phyloP scores from a whole-genome alignment of 2,113 vertebrate species.

The Hydropotes inermis region DNA sequence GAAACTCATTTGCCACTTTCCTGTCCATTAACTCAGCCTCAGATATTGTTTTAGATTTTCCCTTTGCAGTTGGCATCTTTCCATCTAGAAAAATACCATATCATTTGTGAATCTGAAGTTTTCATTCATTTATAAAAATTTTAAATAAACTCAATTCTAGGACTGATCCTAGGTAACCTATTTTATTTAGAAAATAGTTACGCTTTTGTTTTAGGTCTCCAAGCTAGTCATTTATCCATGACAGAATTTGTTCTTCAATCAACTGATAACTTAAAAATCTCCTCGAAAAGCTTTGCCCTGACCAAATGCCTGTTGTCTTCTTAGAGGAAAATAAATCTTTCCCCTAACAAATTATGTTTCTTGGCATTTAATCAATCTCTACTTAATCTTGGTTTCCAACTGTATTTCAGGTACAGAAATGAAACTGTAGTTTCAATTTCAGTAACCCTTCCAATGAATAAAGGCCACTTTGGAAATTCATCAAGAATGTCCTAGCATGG shows the following conservation, averaged over 20 bases:
- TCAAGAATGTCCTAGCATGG: neutral
- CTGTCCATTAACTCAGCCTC: neutral
- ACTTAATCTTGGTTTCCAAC: neutral
- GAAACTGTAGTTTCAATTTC: neutral
- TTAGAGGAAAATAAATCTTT: conserved; percentile 18
- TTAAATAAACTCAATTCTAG: conserved; percentile 8
- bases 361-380: neutral
- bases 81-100: neutral
- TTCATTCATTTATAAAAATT: neutral
- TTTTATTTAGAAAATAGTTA: neutral
- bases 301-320: neutral
- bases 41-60: neutral
- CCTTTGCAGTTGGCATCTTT: neutral
- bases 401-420: neutral
- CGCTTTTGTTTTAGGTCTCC: neutral
- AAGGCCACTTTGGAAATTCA: neutral
- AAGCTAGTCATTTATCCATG: neutral
- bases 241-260: neutral
- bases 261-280: neutral
- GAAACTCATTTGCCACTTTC: neutral
- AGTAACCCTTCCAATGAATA: neutral
- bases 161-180: neutral
- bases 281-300: neutral
- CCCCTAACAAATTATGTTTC: neutral
- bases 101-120: conserved; percentile 9